A percentile compares a stretch with the other conserved stretches of the same genome.
Conservation (phyloP, 2,113 vertebrate species). For the Gymnarchus niloticus region DNA sequence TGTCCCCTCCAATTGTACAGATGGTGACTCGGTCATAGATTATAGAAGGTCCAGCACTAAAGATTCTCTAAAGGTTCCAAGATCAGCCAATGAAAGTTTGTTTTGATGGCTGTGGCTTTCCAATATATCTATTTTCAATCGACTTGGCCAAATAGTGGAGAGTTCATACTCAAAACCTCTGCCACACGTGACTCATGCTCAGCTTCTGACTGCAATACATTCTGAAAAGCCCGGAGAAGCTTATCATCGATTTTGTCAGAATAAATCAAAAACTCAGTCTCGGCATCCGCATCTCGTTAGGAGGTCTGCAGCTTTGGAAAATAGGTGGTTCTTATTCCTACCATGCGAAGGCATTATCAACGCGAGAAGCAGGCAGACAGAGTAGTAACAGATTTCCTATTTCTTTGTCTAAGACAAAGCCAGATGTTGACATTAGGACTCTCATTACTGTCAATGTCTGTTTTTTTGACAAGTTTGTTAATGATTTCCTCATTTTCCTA, state of each 20-base stretch:
- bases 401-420: constrained; percentile 35
- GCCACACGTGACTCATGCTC: not conserved
- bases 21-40: not conserved
- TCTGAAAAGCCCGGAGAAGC: constrained; percentile 56
- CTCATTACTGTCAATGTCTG: constrained; percentile 60
- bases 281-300: constrained; percentile 52
- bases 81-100: not conserved
- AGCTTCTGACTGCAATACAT: not conserved
- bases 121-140: not conserved
- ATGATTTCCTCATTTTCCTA: constrained; percentile 50
- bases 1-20: not conserved
- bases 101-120: not conserved
- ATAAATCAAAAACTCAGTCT: constrained; percentile 48
- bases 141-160: not conserved
- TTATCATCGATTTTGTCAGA: constrained; percentile 56
- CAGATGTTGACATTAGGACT: constrained; percentile 51
- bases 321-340: not conserved
- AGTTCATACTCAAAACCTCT: not conserved
- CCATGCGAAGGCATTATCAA: not conserved
- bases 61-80: not conserved
- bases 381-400: not conserved
- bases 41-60: not conserved
- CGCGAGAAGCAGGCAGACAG: not conserved
- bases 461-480: constrained; percentile 45
- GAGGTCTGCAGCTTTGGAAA: constrained; percentile 25